Conservation (phyloP, 2,797 vertebrate genomes). For the Smutsia gigantea region DNA sequence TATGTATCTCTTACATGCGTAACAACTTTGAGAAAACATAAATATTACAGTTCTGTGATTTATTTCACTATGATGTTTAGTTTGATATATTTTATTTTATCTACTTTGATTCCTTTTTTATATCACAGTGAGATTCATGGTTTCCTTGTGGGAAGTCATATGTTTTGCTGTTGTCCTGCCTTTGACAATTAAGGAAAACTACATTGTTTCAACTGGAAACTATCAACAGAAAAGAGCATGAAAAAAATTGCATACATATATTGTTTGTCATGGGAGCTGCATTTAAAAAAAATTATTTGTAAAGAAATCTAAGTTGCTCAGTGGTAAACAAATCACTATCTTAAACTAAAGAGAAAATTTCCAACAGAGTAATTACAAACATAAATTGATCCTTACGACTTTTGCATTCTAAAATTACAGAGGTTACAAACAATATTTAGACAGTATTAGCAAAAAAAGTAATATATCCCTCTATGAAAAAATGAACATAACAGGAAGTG, state of each 20-base stretch:
- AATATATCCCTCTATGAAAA: neutral
- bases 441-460: neutral
- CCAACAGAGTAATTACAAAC: neutral
- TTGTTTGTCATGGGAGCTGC: conserved; percentile 50
- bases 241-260: conserved; percentile 13
- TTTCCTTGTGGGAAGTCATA: conserved; percentile 30
- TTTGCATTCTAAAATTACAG: conserved; percentile 41
- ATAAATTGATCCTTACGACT: conserved; percentile 4
- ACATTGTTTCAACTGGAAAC: conserved; percentile 61
- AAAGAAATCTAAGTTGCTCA: conserved; percentile 27
- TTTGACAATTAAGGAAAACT: conserved; percentile 72
- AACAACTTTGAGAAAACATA: neutral
- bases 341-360: neutral
- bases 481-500: neutral
- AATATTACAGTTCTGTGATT: neutral
- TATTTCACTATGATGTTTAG: conserved; percentile 12
- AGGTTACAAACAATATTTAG: neutral
- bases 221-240: conserved; percentile 36
- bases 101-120: conserved; percentile 61
- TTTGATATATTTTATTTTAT: conserved; percentile 62
- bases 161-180: conserved; percentile 64
- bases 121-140: conserved; percentile 34
- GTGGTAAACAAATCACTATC: neutral
- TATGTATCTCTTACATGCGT: neutral
- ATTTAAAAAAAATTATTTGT: conserved; percentile 51